Base-by-base conservation (phyloP, 2,888 invertebrate genomes). In the Meiosimyza decipiens region DNA sequence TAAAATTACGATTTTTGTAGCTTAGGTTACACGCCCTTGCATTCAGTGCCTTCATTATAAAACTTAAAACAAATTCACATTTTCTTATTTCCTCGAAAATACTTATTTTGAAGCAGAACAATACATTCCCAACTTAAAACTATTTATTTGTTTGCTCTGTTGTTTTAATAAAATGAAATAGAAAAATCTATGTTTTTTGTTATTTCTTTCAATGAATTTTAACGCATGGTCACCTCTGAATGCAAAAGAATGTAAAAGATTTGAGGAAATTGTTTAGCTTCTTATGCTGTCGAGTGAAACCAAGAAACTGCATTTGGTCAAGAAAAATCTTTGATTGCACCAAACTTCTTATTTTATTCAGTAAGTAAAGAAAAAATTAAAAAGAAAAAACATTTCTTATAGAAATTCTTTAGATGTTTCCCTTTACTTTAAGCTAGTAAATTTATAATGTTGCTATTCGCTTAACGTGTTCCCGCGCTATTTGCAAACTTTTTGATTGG, bases 171-270 rank as follows among this genome's bases (percentile, higher is more conserved):
- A n/a, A 1, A 66, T 15, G 11, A 16, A 47, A 57, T 15, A 54
- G 15, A 57, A 51, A 15, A 18, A 51, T 16, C 51, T 59, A 50
- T 62, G 40, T 47, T 33, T 62, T 62, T 60, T 71, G 54, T 65
- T 33, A 52, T 64, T 69, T 64, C 57, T 59, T 40, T 47, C 62
- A 70, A 33, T 63, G 70, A 59, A 71, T 71, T 65, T 71, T 71
- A 40, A 71, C 71, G 71, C 71, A 59, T 71, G 65, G 59, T n/a
- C 71, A 71, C 71, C 65, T 65, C 59, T 22, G 22, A 55, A 57
- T 28, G 49, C 63, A 40, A 47, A 50, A 12, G 33, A 16, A 40
- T 47, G 63, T 15, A 22, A 57, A 57, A 57, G 57, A 28, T 57
- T 55, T 13, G 55, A 16, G 16, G 22, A 18, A 7, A 12, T 28